These are phyloP conservation scores for Chelmon rostratus DNA, from an alignment of 2,797 vertebrate genomes.

Conservation along the genomic window DNA sequence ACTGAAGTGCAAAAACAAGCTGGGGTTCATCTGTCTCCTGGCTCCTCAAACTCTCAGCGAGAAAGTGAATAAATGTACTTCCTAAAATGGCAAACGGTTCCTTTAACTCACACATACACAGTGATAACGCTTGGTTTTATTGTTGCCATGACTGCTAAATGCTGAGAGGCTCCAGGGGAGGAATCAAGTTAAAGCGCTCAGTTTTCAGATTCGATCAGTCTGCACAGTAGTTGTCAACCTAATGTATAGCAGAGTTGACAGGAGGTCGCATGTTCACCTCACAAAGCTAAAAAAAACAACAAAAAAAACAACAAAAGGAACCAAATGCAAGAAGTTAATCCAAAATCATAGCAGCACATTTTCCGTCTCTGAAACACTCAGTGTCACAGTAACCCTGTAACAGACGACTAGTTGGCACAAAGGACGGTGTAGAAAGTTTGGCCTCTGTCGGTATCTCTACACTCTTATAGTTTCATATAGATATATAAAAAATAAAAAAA, in stretches of 20 bases:
- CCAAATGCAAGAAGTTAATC: slow-evolving; percentile 29
- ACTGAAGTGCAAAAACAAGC: too few species aligned
- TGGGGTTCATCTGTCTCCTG: neutral
- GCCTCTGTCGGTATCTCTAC: slow-evolving; percentile 74
- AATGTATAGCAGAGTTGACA: slow-evolving; percentile 16
- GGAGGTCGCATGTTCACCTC: slow-evolving; percentile 21
- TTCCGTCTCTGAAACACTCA: slow-evolving; percentile 60
- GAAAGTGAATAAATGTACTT: slow-evolving; percentile 7
- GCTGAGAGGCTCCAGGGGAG: slow-evolving; percentile 23
- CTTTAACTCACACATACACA: slow-evolving; percentile 1
- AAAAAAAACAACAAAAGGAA: slow-evolving; percentile 13
- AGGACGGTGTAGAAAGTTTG: slow-evolving; percentile 78
- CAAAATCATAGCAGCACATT: slow-evolving; percentile 78
- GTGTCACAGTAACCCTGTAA: slow-evolving; percentile 64
- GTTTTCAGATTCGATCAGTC: slow-evolving; percentile 28
- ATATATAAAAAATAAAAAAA: slow-evolving; percentile 76
- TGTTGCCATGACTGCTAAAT: slow-evolving; percentile 2
- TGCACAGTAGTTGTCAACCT: slow-evolving; percentile 9
- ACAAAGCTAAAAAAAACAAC: slow-evolving; percentile 22
- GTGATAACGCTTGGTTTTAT: slow-evolving; percentile 11
- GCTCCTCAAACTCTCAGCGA: slow-evolving; percentile 4
- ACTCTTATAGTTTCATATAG: slow-evolving; percentile 71
- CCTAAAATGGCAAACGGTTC: slow-evolving; percentile 28
- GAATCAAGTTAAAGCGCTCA: slow-evolving; percentile 24
- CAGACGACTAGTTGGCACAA: slow-evolving; percentile 82